Base-by-base conservation (phyloP, 2,113 vertebrate species). In the Thomomys bottae region DNA sequence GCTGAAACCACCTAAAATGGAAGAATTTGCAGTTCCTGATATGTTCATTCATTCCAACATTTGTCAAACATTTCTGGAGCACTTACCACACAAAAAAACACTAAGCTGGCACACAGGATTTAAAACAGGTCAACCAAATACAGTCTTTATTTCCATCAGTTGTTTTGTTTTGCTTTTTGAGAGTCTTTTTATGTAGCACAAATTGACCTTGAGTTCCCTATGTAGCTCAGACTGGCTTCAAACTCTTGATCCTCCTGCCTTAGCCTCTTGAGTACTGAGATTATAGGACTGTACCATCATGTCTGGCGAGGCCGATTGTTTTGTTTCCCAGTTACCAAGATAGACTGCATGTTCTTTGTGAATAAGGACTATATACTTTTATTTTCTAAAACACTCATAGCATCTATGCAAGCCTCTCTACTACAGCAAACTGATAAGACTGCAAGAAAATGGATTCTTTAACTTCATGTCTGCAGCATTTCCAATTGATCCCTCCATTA, bases 101-200 rank as follows among this genome's bases (percentile, higher is more conserved):
- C 40, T 66, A 45, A 59, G 9, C 23, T 45, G 6, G 42, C 32
- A 49, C 6, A 26, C 28, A 92, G n/a, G 49, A 34, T 14, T 49
- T 18, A 68, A 92, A 34, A 64, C 28, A 70, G 80, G 68, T 63
- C 66, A 90, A 93, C 21, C 20, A 67, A 76, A 82, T 11, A 59
- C 8, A 32, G 61, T 9, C 79, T 17, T 68, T 68, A 78, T 49
- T 64, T 82, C 61, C 8, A 40, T 3, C 20, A 26, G 17, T n/a
- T 63, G 20, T 24, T 38, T 85, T 61, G 59, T 14, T 70, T 70
- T 68, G 18, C 21, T 40, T 72, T 30, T 72, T 72, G 26, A n/a
- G 36, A 15, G 45, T 26, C n/a, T 34, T 3, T 24, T 23, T 54
- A 49, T 28, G n/a, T 36, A 26, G 45, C 63, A 32, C 30, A 10